Conservation (phyloP, 1,140 invertebrate species). For the Atta texana region DNA sequence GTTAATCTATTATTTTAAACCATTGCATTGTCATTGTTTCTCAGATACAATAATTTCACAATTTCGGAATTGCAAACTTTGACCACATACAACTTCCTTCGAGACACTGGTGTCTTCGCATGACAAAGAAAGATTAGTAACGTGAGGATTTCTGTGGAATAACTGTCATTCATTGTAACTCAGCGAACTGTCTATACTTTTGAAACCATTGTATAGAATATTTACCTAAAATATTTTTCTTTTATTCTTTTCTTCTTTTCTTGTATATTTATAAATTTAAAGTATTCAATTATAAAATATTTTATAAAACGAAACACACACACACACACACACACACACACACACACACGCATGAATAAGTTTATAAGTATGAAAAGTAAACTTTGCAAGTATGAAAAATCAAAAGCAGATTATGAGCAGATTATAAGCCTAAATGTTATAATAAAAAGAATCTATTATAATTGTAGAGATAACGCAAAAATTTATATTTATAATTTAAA, state of each 20-base stretch:
- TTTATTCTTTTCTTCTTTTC: not conserved
- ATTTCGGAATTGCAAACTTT: not conserved
- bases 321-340: too few relatives aligned
- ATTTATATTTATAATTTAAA: not conserved
- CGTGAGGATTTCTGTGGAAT: not conserved
- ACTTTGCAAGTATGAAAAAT: not conserved
- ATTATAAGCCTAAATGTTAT: too few relatives aligned
- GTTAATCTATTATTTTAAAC: not conserved
- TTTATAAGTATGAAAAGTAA: not conserved
- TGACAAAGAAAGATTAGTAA: not conserved
- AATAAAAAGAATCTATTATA: not conserved
- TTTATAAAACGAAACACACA: not conserved
- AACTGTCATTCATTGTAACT: not conserved
- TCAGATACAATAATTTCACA: not conserved
- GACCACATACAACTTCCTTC: not conserved
- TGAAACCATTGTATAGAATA: not conserved
- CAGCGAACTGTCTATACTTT: not conserved
- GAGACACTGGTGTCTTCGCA: not conserved
- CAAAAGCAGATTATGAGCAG: not conserved
- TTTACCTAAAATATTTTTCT: not conserved
- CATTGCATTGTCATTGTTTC: slow-evolving; percentile 10
- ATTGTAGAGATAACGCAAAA: not conserved
- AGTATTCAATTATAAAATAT: not conserved
- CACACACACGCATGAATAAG: too few relatives aligned
- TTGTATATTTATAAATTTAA: not conserved